Evolutionary conservation across 2,888 invertebrate genomes (phyloP), one percentile per base, ranked within the genome.

Genomic region (Melangyna quadrimaculata): DNA sequence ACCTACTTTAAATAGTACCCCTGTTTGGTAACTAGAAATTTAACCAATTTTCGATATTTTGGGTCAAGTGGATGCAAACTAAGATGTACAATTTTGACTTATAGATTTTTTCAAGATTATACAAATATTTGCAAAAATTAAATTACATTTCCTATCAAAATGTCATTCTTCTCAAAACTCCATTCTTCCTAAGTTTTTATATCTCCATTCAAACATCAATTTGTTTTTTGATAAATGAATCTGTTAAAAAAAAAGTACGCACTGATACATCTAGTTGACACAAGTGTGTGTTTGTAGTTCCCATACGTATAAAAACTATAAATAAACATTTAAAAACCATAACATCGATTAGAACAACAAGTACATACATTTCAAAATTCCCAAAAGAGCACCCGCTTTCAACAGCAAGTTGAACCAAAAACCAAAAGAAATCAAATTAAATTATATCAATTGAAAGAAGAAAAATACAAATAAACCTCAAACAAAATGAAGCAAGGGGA

Each of bases 401-500:
- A 22, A 27, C 51, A 63, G 12, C 35, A 35, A 70, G 12, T 61
- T 74, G 55, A 63, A 80, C 87, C 88, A 88, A 90, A 88, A 90
- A 90, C 87, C 65, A 83, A 75, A 79, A 77, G 70, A 90, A 91
- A 90, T 90, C 90, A 90, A 80, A 80, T 86, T 80, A 72, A 72
- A 90, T 90, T 90, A 90, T 89, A 89, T 88, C 91, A 90, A 90
- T 90, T 90, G 90, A 88, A 88, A 79, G 78, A 70, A 78, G 40
- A 81, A 86, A 59, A 86, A 59, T 53, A 81, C 86, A 86, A 81
- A 82, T 59, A 87, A 59, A 57, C 63, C 53, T 45, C 45, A 61
- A 63, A 53, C 55, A 71, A 57, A 73, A 27, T 51, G 48, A 40
- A 24, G 32, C 53, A 24, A 32, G 37, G 43, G 45, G 71, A 61